Base-by-base conservation (phyloP, 2,113 vertebrate species). In the Anhinga rufa region DNA sequence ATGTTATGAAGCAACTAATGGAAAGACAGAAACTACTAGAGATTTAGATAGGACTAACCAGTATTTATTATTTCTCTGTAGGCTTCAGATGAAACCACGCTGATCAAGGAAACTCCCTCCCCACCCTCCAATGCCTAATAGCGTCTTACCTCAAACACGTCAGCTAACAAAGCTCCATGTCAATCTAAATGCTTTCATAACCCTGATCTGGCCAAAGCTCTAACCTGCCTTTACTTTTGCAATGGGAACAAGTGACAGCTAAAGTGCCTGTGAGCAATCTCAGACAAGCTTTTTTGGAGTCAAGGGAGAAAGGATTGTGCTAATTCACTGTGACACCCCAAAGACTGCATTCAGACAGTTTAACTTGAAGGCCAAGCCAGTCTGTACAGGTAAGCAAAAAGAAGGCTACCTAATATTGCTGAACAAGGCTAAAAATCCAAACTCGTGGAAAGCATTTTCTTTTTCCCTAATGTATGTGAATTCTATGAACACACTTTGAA, bases 31-130 rank as follows among this genome's bases (percentile, higher is more conserved):
- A 87, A 91, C 89, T 88, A 60, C 54, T 77, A 72, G 42, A 93
- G 79, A 83, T 81, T 74, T 86, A 80, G 79, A 71, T 68, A 74
- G 29, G 68, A 66, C 85, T 96, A 90, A 77, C 20, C 29, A 71
- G 68, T 88, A 58, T 86, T 90, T 89, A 78, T 60, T 64, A 24
- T 31, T 95, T 46, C 76, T 78, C 77, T 79, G 48, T 34, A 95
- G 44, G 83, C 69, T 93, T 92, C 62, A 68, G n/a, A 26, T 81
- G 88, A 96, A 96, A 90, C 62, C 64, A 93, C 4, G 1, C n/a
- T 36, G 48, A 94, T 75, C 74, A 77, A 90, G 88, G 85, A 71
- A 94, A 95, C 93, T 88, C 82, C 71, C 76, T 95, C 76, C 42
- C 72, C 83, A 86, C 64, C 86, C 91, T 95, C 28, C 58, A 25